These are phyloP conservation scores for Eonycteris spelaea DNA, from an alignment of 2,113 vertebrate genomes.

Conservation along the genomic window DNA sequence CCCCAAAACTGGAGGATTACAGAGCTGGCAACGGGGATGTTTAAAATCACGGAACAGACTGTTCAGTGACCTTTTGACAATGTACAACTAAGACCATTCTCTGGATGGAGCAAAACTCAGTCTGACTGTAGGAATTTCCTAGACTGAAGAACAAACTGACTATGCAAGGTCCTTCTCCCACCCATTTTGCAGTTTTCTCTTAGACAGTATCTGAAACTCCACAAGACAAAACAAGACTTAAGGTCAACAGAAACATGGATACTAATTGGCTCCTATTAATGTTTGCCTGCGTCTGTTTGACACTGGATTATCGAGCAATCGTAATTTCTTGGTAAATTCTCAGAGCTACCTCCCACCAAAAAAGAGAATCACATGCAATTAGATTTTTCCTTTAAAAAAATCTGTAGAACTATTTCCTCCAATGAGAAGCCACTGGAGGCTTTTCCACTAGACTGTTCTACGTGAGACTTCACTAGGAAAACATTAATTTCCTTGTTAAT, in stretches of 20 bases:
- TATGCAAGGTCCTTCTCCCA: neutral
- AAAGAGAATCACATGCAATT: neutral
- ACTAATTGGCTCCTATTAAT: neutral
- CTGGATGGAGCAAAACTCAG: neutral
- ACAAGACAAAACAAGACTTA: neutral
- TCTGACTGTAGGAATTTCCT: neutral
- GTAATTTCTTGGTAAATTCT: neutral
- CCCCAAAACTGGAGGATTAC: neutral
- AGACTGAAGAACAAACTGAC: neutral
- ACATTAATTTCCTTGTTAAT: neutral
- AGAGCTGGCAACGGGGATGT: neutral
- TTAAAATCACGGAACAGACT: neutral
- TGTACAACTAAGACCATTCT: neutral
- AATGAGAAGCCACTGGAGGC: neutral
- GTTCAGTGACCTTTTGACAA: neutral
- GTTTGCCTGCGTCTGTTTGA: neutral
- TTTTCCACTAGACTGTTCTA: neutral
- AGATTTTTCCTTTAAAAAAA: neutral
- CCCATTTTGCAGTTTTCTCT: neutral
- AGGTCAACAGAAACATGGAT: neutral
- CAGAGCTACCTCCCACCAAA: neutral
- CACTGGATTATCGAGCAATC: neutral
- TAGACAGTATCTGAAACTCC: neutral
- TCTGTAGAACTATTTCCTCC: neutral
- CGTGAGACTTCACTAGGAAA: neutral